Base-by-base conservation (phyloP, 23 tunicate genomes). In the Ascidia mentula region DNA sequence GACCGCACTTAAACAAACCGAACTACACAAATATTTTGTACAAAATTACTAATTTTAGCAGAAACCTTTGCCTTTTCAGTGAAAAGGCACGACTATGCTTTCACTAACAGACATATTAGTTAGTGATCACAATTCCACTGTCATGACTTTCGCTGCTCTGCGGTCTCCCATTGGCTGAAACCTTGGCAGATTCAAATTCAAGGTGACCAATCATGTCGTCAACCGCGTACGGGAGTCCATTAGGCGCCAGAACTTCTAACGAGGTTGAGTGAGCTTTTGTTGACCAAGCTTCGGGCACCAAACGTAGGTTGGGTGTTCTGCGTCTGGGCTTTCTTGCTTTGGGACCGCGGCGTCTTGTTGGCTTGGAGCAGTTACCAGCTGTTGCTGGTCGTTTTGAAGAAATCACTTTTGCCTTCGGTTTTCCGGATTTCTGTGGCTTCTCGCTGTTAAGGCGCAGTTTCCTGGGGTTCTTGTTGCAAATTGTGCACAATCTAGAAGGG, bases 71-170 rank as follows among this genome's bases (percentile, higher is more conserved):
- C n/a, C n/a, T n/a, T n/a, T n/a, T n/a, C n/a, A n/a, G n/a, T n/a
- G n/a, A n/a, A n/a, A n/a, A n/a, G n/a, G n/a, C n/a, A n/a, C n/a
- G n/a, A n/a, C n/a, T n/a, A n/a, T n/a, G n/a, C n/a, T n/a, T n/a
- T n/a, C n/a, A n/a, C n/a, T n/a, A n/a, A n/a, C n/a, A n/a, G n/a
- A n/a, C n/a, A n/a, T n/a, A 20, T 28, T 53, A 53, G 28, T 26
- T 26, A 26, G 65, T 53, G 28, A 53, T 53, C 24, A 53, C 65
- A 53, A 75, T 38, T 75, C 84, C 84, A 34, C 84, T 80, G 46
- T 80, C 84, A 28, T 42, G 69, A 30, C 84, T 80, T 8, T 59
- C 72, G 13, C 76, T 37, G 76, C 84, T 80, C 45, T 42, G 69
- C 28, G 84, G 84, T 36, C 84, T 28, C 65, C 65, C 65, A 53